Percentiles rank a stretch among this genome's conserved stretches.
phyloP scores from a whole-genome alignment of 2,797 vertebrate genomes.

The Etheostoma perlongum region DNA sequence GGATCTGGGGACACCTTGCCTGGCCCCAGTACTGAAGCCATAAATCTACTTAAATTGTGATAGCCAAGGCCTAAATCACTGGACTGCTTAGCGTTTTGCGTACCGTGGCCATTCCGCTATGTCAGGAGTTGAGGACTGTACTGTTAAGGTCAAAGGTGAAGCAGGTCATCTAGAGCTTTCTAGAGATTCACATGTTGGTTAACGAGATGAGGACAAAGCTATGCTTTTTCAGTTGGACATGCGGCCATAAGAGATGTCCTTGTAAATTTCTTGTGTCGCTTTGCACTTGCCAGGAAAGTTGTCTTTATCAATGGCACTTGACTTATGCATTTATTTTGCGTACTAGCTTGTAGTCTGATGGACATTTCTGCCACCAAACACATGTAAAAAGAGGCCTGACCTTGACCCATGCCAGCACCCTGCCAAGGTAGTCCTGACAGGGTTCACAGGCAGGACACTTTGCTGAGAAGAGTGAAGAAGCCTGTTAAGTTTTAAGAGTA shows the following conservation, averaged over 20 bases:
- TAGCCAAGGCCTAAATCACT: slow-evolving; percentile 60
- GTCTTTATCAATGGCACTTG: slow-evolving; percentile 17
- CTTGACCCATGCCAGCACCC: slow-evolving; percentile 52
- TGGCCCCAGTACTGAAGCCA: slow-evolving; percentile 43
- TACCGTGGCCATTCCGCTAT: slow-evolving; percentile 51
- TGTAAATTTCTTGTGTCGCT: slow-evolving; percentile 27
- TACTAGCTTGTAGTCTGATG: slow-evolving; percentile 24
- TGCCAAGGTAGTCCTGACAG: slow-evolving; percentile 62
- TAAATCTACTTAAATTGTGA: slow-evolving; percentile 77
- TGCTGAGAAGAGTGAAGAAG: slow-evolving; percentile 22
- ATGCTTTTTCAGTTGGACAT: slow-evolving; percentile 48
- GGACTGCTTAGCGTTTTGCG: slow-evolving; percentile 43
- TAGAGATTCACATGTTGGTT: slow-evolving; percentile 53
- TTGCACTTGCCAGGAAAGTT: slow-evolving; percentile 11
- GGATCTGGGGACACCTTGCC: slow-evolving; percentile 53
- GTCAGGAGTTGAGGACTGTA: slow-evolving; percentile 39
- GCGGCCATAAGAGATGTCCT: slow-evolving; percentile 45
- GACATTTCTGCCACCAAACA: slow-evolving; percentile 48
- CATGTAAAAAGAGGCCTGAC: slow-evolving; percentile 47
- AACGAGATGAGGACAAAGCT: slow-evolving; percentile 48
- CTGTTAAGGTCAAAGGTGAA: slow-evolving; percentile 52
- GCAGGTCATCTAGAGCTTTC: slow-evolving; percentile 43
- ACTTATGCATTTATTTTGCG: slow-evolving; percentile 17
- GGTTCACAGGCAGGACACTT: slow-evolving; percentile 60
- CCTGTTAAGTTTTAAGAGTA: slow-evolving; percentile 34